Conservation (phyloP, 1,140 invertebrate species). For the Meloidogyne exigua region DNA sequence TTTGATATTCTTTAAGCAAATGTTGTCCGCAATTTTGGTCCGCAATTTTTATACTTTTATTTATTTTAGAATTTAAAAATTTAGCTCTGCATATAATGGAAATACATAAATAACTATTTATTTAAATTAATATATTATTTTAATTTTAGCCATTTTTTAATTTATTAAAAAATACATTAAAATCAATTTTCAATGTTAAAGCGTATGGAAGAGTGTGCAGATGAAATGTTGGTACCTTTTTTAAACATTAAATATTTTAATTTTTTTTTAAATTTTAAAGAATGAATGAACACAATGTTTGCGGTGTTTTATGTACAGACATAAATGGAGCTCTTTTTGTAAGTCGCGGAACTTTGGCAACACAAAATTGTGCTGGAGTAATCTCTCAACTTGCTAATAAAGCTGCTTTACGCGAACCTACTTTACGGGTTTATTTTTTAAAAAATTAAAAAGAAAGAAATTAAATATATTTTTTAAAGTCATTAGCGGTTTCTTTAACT, state of each 20-base stretch:
- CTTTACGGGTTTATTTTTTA: slow-evolving; percentile 10
- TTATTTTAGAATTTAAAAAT: no score
- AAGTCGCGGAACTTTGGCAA: slow-evolving; percentile 13
- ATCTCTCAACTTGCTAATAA: slow-evolving; percentile 31
- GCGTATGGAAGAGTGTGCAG: slow-evolving; percentile 33
- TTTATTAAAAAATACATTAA: no score
- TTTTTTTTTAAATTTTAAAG: slow-evolving; percentile 23
- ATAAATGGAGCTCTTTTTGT: slow-evolving; percentile 21
- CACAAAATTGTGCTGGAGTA: slow-evolving; percentile 33
- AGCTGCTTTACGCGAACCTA: slow-evolving; percentile 24
- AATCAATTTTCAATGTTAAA: slow-evolving; percentile 34
- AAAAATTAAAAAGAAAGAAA: background rate
- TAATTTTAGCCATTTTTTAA: no score
- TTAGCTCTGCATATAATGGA: no score
- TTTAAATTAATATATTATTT: no score
- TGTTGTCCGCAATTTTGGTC: no score
- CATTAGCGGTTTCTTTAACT: slow-evolving; percentile 4
- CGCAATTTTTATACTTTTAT: no score
- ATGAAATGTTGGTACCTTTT: slow-evolving; percentile 27
- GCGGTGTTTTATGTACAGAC: slow-evolving; percentile 35
- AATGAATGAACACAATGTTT: slow-evolving; percentile 20
- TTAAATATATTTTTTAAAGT: background rate
- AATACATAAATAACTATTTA: no score
- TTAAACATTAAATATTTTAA: background rate
- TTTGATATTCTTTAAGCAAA: no score